Base-by-base conservation (phyloP, 1,140 invertebrate species). In the Pinna nobilis region DNA sequence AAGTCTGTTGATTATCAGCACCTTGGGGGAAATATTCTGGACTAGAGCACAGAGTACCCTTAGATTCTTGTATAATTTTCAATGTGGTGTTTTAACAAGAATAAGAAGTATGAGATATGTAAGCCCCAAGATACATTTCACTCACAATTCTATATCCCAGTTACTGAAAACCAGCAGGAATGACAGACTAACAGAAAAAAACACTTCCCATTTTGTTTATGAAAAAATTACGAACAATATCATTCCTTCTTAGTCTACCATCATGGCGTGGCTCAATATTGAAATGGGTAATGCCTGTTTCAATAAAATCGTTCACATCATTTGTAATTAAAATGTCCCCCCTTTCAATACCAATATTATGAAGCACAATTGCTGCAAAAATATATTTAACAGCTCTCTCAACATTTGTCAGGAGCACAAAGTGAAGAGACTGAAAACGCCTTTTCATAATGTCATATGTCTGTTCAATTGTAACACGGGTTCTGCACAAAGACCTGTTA, bases 321-420 rank as follows among this genome's bases (percentile, higher is more conserved):
- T 59, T 59, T 59, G 25, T 25, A 6, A 63, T 41, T 15, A 50
- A 28, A 20, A 60, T 60, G 13, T 67, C 65, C 9, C 47, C 18
- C 30, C 50, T 67, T n/a, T 55, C 47, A 13, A 67, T 51, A n/a
- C 49, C 63, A 66, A 50, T 28, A 23, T 66, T 66, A 25, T 66
- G 63, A 5, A 66, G 30, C 28, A 66, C 63, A 37, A 32, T 32
- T 13, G 49, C 33, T 25, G 65, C 32, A 20, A 51, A 13, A n/a
- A 50, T 55, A 15, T 47, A 47, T 13, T 3, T 50, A 23, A 23
- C 30, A 23, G 30, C 65, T 30, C 32, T 25, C 3, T 28, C 20
- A 32, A 47, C 41, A 9, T 28, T 15, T n/a, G 32, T 7, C 18
- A 18, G 15, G 15, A 67, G 13, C 1, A 30, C 65, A 13, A 7